phyloP scores from a whole-genome alignment of 1,140 invertebrate species.

The Brachionus paranguensis region DNA sequence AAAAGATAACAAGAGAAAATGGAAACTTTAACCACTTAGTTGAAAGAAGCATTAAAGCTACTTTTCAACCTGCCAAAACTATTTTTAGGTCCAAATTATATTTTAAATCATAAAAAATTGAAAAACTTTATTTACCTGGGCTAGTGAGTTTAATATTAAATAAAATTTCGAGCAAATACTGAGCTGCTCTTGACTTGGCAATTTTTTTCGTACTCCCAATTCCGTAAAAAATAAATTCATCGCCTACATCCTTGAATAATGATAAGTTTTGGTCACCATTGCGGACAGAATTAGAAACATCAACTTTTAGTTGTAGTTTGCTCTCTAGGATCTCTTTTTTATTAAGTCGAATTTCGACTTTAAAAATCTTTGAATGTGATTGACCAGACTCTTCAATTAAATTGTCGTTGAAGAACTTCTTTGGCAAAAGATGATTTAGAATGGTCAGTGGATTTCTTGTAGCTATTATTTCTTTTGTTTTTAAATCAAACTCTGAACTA shows the following conservation, averaged over 20 bases:
- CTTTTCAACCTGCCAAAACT: too few relatives aligned
- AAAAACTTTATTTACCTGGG: background rate
- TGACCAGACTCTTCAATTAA: background rate
- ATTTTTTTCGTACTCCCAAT: constrained; percentile 28
- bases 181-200: constrained; percentile 23
- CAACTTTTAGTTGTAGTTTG: background rate
- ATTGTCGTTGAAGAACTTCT: background rate
- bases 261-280: background rate
- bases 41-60: too few relatives aligned
- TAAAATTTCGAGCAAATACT: background rate
- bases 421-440: constrained; percentile 21
- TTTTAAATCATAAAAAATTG: background rate
- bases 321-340: background rate
- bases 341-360: background rate
- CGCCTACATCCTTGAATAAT: background rate
- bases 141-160: background rate
- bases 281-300: background rate
- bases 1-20: too few relatives aligned
- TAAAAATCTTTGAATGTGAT: constrained; percentile 8
- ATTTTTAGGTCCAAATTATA: background rate
- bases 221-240: constrained; percentile 24
- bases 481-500: background rate
- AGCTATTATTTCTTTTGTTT: constrained; percentile 14
- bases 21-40: too few relatives aligned
- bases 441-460: constrained; percentile 2